These are phyloP conservation scores for Pseudopipra pipra DNA, from an alignment of 2,113 vertebrate species.

Conservation along the genomic window DNA sequence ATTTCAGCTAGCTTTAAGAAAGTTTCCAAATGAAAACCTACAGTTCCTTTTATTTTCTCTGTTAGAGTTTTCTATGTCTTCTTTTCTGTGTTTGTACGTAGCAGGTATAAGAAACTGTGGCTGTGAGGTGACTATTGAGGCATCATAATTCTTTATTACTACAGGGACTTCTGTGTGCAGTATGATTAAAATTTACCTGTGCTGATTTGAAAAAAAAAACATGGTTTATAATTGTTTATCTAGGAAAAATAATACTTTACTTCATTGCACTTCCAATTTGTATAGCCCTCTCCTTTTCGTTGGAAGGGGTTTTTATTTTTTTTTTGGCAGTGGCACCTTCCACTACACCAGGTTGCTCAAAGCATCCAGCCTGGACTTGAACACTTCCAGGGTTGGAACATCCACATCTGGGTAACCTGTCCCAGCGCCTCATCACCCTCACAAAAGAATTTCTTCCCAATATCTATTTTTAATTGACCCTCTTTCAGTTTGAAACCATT, in stretches of 20 bases:
- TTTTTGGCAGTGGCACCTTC: not conserved
- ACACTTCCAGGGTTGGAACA: not conserved
- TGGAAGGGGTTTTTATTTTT: not conserved
- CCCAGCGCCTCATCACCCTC: accelerated
- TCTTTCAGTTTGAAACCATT: not conserved
- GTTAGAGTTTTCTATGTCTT: not conserved
- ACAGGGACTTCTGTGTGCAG: not conserved
- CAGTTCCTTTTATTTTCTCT: not conserved
- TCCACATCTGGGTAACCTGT: not conserved
- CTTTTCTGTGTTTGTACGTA: not conserved
- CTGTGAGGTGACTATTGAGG: not conserved
- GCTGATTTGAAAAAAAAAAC: not conserved
- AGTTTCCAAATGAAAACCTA: not conserved
- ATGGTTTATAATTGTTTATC: not conserved
- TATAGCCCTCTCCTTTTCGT: not conserved
- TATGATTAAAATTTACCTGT: not conserved
- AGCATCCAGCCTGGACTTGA: not conserved
- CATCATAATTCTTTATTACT: not conserved
- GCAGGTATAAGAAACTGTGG: not conserved
- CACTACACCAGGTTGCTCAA: not conserved
- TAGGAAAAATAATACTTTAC: not conserved
- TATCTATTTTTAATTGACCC: not conserved
- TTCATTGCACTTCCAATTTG: not conserved
- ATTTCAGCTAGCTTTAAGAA: not conserved
- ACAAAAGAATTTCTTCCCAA: not conserved